These are phyloP conservation scores for Lepilemur ruficaudatus DNA, from an alignment of 2,797 vertebrate genomes.

Conservation along the genomic window DNA sequence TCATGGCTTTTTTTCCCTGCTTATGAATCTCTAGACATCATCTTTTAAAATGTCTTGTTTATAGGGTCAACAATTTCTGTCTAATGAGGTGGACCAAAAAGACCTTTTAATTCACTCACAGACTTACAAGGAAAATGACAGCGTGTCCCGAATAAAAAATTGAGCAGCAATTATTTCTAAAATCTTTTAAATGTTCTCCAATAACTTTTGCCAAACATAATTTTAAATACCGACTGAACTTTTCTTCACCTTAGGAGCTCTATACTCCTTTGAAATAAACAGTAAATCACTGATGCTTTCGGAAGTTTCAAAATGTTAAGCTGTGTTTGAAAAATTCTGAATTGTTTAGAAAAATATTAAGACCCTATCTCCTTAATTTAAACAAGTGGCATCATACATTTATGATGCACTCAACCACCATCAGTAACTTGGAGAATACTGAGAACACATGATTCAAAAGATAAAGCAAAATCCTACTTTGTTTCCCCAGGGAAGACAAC, in stretches of 20 bases:
- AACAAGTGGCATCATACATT: not conserved
- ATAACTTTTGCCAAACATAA: constrained; percentile 63
- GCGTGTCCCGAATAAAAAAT: constrained; percentile 60
- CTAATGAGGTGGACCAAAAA: constrained; percentile 62
- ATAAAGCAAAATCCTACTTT: not conserved
- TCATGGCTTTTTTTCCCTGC: constrained; percentile 9
- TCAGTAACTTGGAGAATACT: not conserved
- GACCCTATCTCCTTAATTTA: not conserved
- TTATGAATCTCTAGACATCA: constrained; percentile 58
- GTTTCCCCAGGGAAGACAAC: not conserved
- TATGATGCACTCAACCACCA: not conserved
- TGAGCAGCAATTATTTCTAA: constrained; percentile 57
- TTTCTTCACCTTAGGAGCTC: not conserved
- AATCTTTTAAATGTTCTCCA: constrained; percentile 67
- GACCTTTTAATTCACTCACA: constrained; percentile 63
- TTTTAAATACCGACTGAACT: constrained; percentile 43
- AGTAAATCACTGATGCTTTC: not conserved
- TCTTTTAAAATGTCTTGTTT: constrained; percentile 74
- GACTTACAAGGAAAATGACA: constrained; percentile 59
- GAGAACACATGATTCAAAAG: not conserved
- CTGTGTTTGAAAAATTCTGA: not conserved
- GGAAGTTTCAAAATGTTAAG: constrained; percentile 29
- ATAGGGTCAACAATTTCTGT: constrained; percentile 61
- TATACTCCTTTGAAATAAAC: constrained; percentile 35
- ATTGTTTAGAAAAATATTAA: not conserved